Evolutionary conservation across 2,888 invertebrate genomes (phyloP), one percentile per base, ranked within the genome.

Genomic region (Drosophila barbarae): DNA sequence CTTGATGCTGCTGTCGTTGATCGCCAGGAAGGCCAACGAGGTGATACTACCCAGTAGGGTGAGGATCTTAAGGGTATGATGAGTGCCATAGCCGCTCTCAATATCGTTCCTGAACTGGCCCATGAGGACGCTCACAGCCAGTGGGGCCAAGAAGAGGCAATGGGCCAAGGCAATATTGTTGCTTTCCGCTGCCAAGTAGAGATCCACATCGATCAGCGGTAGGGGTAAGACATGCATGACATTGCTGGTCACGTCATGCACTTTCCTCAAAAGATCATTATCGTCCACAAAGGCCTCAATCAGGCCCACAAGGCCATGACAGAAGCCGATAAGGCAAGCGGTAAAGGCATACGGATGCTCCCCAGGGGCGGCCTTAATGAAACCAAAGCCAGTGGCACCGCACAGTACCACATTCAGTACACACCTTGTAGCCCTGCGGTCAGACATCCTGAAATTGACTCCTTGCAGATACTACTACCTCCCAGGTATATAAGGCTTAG

Each of bases 21-120:
- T 60, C 1, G 87, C 72, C 56, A 86, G 61, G 36, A 77, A 87
- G 8, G 72, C 13, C 6, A 87, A 55, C 0, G 88, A 85, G 0
- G 86, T 77, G 1, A 86, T 69, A 38, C 87, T 87, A 12, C 87
- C 87, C 72, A 87, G 34, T 0, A 82, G 50, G 18, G 87, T 85
- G 0, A 87, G 60, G 2, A 80, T 73, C 55, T 73, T 85, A 0
- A 82, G 54, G 0, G 81, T 82, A 0, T 75, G 55, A 5, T 61
- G 8, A 0, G 66, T 50, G 0, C 53, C 32, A 5, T 46, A 59
- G n/a, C 59, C 70, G n/a, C 41, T 52, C 6, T 61, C 69, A 1
- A 9, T 8, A 1, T 56, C 57, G 9, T 58, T 68, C 61, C 73
- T 77, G 13, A 73, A 12, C 0, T 73, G 10, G 6, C 42, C 50